Base-by-base conservation (phyloP, 1,140 invertebrate genomes). In the Eumeta japonica region DNA sequence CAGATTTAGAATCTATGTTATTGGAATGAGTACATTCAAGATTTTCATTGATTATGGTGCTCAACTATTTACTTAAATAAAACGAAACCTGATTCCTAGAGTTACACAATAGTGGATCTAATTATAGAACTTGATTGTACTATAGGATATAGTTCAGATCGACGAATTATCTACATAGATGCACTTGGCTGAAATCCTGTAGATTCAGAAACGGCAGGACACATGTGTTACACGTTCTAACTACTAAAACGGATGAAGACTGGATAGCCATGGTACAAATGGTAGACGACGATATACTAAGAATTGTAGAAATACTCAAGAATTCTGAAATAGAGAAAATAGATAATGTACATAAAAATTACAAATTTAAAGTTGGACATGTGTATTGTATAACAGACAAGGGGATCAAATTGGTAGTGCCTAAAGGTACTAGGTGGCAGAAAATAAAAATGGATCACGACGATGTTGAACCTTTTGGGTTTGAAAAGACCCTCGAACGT, bases 371-470 rank as follows among this genome's bases (percentile, higher is more conserved):
- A 31, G 47, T 57, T 39, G 43, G 41, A 4, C 29, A 44, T 3
- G 42, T 65, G 11, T 61, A 54, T 40, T 16, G 53, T 2, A 43
- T 50, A 14, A 37, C 55, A 3, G 38, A 24, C 10, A 39, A 47
- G n/a, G 52, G 52, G 15, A 39, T 53, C 11, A 45, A 41, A 24
- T 68, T 55, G 55, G 27, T 59, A 0, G 57, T 66, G 10, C 65
- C 62, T 0, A 37, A 37, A 43, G 51, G 50, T 5, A 41, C 52
- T 5, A 35, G 58, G 9, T 51, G 45, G 27, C 47, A 60, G 12
- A 40, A 64, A n/a, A 35, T 62, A 14, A 39, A 52, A 31, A 35
- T 37, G 28, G 51, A 50, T 31, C 60, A 68, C 37, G 61, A 65
- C 19, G 48, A 59, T 19, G 35, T 55, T 3, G 57, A 59, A 2